phyloP scores from a whole-genome alignment of 2,888 invertebrate species.

The Lutraria lutraria region DNA sequence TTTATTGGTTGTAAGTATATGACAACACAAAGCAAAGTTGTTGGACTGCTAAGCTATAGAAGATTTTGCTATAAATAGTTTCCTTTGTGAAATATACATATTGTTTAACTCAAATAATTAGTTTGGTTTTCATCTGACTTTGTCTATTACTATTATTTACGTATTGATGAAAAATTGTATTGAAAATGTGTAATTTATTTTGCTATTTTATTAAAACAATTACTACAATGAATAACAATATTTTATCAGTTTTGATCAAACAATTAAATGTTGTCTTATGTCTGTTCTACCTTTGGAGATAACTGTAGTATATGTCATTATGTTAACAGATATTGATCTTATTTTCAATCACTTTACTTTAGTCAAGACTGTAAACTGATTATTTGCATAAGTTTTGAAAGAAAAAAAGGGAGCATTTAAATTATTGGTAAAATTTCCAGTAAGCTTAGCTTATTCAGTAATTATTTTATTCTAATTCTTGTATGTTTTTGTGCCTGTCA shows the following conservation, averaged over 20 bases:
- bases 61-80: constrained; percentile 41
- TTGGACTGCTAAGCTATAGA: constrained; percentile 32
- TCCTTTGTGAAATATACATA: constrained; percentile 15
- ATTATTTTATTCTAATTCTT: not conserved
- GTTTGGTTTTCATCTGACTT: not conserved
- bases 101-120: not conserved
- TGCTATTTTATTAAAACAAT: not conserved
- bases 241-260: not conserved
- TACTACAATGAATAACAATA: not conserved
- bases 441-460: not conserved
- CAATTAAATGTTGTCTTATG: constrained; percentile 16
- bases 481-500: not conserved
- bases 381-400: not conserved
- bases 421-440: not conserved
- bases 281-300: not conserved
- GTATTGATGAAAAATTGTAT: not conserved
- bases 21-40: constrained; percentile 45
- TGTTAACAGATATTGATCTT: not conserved
- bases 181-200: not conserved
- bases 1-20: constrained; percentile 30
- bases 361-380: not conserved
- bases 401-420: not conserved
- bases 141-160: not conserved
- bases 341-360: not conserved
- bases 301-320: not conserved